A percentile compares a stretch with the other conserved stretches of the same genome.
phyloP scores from a whole-genome alignment of 2,797 vertebrate species.

The Sylvia borin region DNA sequence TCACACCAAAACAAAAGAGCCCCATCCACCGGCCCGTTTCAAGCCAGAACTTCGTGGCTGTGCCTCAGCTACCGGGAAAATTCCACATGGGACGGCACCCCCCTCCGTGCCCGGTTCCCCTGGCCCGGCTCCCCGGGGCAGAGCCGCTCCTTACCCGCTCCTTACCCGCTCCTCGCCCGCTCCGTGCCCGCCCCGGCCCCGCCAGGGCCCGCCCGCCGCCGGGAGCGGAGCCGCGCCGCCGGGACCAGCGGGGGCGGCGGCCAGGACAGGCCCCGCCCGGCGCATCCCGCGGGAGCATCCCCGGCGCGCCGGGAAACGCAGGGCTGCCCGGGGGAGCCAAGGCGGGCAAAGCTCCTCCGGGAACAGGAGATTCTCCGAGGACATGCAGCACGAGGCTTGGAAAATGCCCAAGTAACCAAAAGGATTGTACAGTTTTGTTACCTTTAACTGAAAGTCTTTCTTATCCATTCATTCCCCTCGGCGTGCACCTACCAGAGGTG shows the following conservation, averaged over 20 bases:
- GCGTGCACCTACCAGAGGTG: rapidly evolving
- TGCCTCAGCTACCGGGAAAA: not conserved
- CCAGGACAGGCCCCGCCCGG: not conserved
- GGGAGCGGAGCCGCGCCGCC: not conserved
- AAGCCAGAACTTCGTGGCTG: not conserved
- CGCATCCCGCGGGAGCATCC: not conserved
- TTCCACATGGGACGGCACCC: not conserved
- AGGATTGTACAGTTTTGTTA: rapidly evolving
- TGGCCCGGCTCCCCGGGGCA: not conserved
- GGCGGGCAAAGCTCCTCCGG: rapidly evolving
- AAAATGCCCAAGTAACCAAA: not conserved
- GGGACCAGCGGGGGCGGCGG: not conserved
- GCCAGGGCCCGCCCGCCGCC: not conserved
- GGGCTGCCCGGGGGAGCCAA: rapidly evolving
- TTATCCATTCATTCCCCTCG: rapidly evolving
- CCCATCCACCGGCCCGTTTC: not conserved
- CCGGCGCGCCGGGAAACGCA: not conserved
- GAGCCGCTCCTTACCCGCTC: not conserved
- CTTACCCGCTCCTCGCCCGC: not conserved
- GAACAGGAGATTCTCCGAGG: not conserved
- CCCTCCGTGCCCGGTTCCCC: not conserved
- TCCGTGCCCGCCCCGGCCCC: not conserved
- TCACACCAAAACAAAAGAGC: not conserved
- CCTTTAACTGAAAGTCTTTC: no score
- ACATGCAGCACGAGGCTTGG: not conserved